phyloP scores from a whole-genome alignment of 2,113 vertebrate genomes.

The Proteles cristata region DNA sequence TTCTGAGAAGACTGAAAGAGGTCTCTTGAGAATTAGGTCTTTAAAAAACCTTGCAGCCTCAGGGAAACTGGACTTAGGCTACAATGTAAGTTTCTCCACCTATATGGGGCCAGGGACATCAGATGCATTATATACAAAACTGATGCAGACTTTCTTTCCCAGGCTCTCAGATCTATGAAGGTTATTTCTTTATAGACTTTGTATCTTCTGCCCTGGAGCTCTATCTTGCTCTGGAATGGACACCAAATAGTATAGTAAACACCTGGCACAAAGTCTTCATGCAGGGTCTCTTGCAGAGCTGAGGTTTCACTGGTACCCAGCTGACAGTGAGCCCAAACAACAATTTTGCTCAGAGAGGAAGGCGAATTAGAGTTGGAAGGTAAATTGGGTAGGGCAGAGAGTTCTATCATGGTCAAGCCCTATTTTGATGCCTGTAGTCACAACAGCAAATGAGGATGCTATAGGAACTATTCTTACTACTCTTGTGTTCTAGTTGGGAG shows the following conservation, averaged over 20 bases:
- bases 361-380: neutral
- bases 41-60: neutral
- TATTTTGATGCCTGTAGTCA: neutral
- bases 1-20: neutral
- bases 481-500: neutral
- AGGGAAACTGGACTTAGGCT: neutral
- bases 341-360: neutral
- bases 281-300: rapidly evolving
- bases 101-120: neutral
- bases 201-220: neutral
- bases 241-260: neutral
- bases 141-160: neutral
- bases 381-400: neutral
- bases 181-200: neutral
- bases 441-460: neutral
- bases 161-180: neutral
- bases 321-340: neutral
- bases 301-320: neutral
- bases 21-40: neutral
- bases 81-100: neutral
- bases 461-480: neutral
- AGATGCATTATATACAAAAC: neutral
- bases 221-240: neutral
- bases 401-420: neutral
- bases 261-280: neutral